Evolutionary conservation across 1,140 invertebrate genomes (phyloP), one percentile per base, ranked within the genome.

Genomic region (Wiebesia pumilae): DNA sequence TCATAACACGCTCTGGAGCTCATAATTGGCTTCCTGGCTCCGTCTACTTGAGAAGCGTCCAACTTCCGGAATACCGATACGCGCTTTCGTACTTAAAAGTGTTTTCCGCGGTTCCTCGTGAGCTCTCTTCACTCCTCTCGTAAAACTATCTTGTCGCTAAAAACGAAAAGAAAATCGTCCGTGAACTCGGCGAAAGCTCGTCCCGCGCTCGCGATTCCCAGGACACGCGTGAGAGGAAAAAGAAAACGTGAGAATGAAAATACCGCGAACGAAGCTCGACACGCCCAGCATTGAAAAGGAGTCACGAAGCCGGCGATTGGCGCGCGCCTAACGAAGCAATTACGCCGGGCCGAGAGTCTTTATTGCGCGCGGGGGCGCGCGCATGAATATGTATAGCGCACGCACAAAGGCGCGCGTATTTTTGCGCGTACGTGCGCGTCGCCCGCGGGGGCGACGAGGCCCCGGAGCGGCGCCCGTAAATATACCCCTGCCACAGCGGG

Each of bases 401-500:
- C n/a, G n/a, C 65, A 16, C n/a, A 38, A 35, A 33, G 77, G 30
- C 16, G 71, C 71, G 71, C 38, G 71, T 43, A 75, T 75, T 75
- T 75, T 75, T 75, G 73, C n/a, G 73, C 73, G 73, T 51, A 27
- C 58, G 58, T 62, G 58, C 58, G 58, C 24, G 58, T 12, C 12
- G 35, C n/a, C n/a, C 16, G 30, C 30, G 47, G n/a, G 78, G 3
- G 14, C 51, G 51, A 4, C 47, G n/a, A 30, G 21, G 30, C 16
- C 75, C 3, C 21, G 30, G 78, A 38, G 67, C 47, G 40, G 27
- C 19, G 81, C 33, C n/a, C 69, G 82, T 30, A 43, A 85, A 87
- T 88, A 89, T 89, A 88, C 87, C 88, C 87, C 14, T 14, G 21
- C 38, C 19, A 12, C 54, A 21, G 89, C 40, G 84, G 87, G 89